These are phyloP conservation scores for Zhuqinia jingwanae DNA, from an alignment of 2,888 invertebrate species.

Conservation along the genomic window DNA sequence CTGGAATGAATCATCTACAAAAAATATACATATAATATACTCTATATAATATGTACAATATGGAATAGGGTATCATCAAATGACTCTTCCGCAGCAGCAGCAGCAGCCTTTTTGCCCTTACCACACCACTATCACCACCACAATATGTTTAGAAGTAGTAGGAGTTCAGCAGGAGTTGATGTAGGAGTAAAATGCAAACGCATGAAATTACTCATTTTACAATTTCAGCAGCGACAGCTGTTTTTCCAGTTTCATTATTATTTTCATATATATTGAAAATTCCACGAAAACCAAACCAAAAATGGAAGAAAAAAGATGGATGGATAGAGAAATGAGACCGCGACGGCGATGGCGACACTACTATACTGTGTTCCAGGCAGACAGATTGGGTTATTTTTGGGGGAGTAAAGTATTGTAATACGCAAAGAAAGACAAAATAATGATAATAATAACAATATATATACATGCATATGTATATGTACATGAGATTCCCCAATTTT, in stretches of 20 bases:
- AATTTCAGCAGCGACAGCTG: slow-evolving; percentile 54
- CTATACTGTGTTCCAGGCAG: too few relatives aligned
- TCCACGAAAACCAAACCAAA: slow-evolving; percentile 11
- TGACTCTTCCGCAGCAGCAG: background rate
- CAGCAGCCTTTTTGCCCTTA: background rate
- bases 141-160: slow-evolving; percentile 19
- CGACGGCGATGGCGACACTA: too few relatives aligned
- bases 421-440: background rate
- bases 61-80: background rate
- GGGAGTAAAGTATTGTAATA: background rate
- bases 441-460: slow-evolving; percentile 50
- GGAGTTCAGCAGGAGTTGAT: background rate
- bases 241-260: slow-evolving; percentile 37
- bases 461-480: background rate
- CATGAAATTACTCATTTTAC: slow-evolving; percentile 40
- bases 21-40: slow-evolving; percentile 26
- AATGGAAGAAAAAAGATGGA: background rate
- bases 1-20: slow-evolving; percentile 37
- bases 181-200: slow-evolving; percentile 3
- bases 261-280: slow-evolving; percentile 37
- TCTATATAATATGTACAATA: background rate
- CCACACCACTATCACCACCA: background rate
- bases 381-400: background rate
- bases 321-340: background rate
- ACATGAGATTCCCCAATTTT: too few relatives aligned